phyloP scores from a whole-genome alignment of 2,113 vertebrate genomes.

The Sylvia atricapilla region DNA sequence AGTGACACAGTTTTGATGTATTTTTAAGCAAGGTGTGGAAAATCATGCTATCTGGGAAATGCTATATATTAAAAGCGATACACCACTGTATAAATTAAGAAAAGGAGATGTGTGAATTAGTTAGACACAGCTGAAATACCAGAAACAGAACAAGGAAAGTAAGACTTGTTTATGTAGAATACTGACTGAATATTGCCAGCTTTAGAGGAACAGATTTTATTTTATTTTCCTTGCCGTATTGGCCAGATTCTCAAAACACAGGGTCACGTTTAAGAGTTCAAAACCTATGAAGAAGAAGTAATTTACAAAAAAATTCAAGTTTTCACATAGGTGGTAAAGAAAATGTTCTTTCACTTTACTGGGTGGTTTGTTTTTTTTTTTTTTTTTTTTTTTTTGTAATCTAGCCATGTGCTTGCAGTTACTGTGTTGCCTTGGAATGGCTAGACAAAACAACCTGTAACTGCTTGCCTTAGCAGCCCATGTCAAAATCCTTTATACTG shows the following conservation, averaged over 20 bases:
- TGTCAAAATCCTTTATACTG: neutral
- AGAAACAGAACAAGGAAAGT: neutral
- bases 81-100: neutral
- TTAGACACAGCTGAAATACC: neutral
- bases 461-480: neutral
- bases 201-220: neutral
- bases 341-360: neutral
- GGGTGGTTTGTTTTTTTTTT: too few relatives aligned
- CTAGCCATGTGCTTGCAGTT: neutral
- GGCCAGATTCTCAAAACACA: neutral
- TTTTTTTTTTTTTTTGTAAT: neutral
- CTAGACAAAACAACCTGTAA: neutral
- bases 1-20: neutral
- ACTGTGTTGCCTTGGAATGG: neutral
- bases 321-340: neutral
- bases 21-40: conserved; percentile 11
- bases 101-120: neutral
- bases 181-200: neutral
- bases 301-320: neutral
- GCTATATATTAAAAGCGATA: neutral
- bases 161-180: neutral
- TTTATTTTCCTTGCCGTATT: neutral
- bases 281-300: neutral
- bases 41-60: neutral
- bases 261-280: neutral